phyloP scores from a whole-genome alignment of 2,888 invertebrate genomes.

The Salticus scenicus region DNA sequence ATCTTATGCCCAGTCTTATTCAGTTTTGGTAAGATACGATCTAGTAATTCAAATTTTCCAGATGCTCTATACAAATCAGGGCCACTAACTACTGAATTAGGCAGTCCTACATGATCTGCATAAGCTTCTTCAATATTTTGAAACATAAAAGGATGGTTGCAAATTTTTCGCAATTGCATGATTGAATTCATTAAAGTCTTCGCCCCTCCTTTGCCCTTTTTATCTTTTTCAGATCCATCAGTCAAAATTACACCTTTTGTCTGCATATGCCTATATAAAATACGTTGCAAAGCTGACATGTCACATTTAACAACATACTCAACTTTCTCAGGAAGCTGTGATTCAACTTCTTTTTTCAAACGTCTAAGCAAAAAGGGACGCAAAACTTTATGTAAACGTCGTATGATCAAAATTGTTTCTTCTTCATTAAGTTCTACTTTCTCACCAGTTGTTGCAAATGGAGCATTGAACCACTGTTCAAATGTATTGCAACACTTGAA shows the following conservation, averaged over 20 bases:
- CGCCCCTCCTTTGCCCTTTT: conserved; percentile 92
- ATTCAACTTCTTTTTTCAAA: conserved; percentile 99
- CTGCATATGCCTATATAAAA: conserved; percentile 97
- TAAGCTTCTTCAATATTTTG: conserved; percentile 98
- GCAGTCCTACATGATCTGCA: conserved; percentile 88
- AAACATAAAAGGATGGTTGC: conserved; percentile 99
- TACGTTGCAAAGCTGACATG: conserved; percentile 96
- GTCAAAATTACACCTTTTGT: conserved; percentile 95
- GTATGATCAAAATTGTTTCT: conserved; percentile 99
- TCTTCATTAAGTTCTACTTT: conserved; percentile 98
- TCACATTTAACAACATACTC: conserved; percentile 99
- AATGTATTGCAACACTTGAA: conserved; percentile 99
- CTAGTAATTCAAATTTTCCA: conserved; percentile 97
- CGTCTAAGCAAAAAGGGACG: conserved; percentile 97
- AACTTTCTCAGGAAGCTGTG: conserved; percentile 97
- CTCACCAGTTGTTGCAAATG: conserved; percentile 99
- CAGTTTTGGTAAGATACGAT: conserved; percentile 96
- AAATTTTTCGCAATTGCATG: conserved; percentile 97
- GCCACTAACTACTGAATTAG: conserved; percentile 84
- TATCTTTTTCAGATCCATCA: conserved; percentile 96
- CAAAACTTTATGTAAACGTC: conserved; percentile 98
- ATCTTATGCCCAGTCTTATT: conserved; percentile 93
- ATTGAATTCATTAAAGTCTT: conserved; percentile 99
- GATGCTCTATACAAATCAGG: conserved; percentile 94
- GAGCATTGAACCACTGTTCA: conserved; percentile 99